phyloP scores from a whole-genome alignment of 2,113 vertebrate genomes.

The Corvus cornix region DNA sequence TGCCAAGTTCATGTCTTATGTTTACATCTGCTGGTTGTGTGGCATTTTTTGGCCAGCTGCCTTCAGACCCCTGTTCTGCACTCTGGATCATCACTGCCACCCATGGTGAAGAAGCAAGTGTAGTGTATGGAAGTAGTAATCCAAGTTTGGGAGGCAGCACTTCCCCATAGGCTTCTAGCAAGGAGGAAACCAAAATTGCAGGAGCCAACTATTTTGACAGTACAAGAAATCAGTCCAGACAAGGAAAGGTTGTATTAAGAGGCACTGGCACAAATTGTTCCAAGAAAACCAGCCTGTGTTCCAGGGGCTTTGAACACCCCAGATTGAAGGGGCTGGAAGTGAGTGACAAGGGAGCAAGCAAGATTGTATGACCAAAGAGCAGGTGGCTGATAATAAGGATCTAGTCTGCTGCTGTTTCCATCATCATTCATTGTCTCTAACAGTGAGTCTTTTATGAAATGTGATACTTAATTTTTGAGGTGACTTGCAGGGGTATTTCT shows the following conservation, averaged over 20 bases:
- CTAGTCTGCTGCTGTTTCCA: not conserved
- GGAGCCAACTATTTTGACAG: not conserved
- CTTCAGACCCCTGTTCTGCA: not conserved
- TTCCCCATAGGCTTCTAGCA: not conserved
- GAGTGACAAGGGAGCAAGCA: not conserved
- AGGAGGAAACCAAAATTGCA: not conserved
- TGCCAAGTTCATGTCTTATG: not conserved
- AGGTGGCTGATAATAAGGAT: not conserved
- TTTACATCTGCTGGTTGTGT: not conserved
- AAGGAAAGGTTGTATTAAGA: not conserved
- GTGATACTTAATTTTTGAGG: not conserved
- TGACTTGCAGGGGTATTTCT: not conserved
- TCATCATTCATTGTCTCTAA: not conserved
- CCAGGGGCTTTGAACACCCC: not conserved
- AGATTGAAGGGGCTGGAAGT: not conserved
- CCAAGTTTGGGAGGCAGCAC: not conserved
- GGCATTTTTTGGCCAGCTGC: not conserved
- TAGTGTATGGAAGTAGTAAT: not conserved
- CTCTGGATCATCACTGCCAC: not conserved
- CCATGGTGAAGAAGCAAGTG: not conserved
- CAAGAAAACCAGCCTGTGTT: not conserved
- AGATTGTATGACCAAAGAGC: not conserved
- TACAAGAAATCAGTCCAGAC: not conserved
- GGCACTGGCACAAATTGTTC: fast-evolving
- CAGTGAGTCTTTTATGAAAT: not conserved